Base-by-base conservation (phyloP, 2,888 invertebrate genomes). In the Flabesymbios commensalis region DNA sequence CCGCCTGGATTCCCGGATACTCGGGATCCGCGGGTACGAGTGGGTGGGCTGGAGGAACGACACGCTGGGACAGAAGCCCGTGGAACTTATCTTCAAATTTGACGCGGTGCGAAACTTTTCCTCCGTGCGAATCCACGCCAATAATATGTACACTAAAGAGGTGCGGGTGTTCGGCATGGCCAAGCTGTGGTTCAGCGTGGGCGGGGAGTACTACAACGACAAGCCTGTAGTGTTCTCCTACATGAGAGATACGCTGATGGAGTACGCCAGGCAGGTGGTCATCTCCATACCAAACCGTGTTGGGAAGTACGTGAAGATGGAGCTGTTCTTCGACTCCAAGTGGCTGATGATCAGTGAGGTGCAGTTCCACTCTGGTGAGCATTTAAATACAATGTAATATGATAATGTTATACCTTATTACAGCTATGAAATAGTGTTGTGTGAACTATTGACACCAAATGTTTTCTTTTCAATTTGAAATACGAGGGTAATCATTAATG, bases 291-390 rank as follows among this genome's bases (percentile, higher is more conserved):
- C 91, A 76, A 89, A 92, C 76, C 87, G 90, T 51, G 88, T 93
- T 54, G 94, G 91, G 29, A 87, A 88, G 75, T 92, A 88, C 85
- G 90, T 94, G 63, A 90, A 77, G 84, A 90, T 71, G 87, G 68
- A 90, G 74, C 86, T 94, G 55, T 87, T 87, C 70, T 94, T 93
- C 80, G 90, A 91, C 2, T 87, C 90, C 19, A 86, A 89, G 58
- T 94, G 94, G 94, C 89, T 94, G 72, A 88, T 94, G 84, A 87
- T 95, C 76, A 93, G 93, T 83, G 94, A 95, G 84, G 87, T 94
- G 67, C 88, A 90, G 59, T 94, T 94, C 81, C 90, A 90, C 74
- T 93, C 93, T 74, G 89, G 92, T 92, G 63, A 68, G 54, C 10
- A 42, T n/a, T n/a, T n/a, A n/a, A n/a, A n/a, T n/a, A n/a, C n/a